These are phyloP conservation scores for Spea multiplicata DNA, from an alignment of 2,113 vertebrate genomes.

Conservation along the genomic window DNA sequence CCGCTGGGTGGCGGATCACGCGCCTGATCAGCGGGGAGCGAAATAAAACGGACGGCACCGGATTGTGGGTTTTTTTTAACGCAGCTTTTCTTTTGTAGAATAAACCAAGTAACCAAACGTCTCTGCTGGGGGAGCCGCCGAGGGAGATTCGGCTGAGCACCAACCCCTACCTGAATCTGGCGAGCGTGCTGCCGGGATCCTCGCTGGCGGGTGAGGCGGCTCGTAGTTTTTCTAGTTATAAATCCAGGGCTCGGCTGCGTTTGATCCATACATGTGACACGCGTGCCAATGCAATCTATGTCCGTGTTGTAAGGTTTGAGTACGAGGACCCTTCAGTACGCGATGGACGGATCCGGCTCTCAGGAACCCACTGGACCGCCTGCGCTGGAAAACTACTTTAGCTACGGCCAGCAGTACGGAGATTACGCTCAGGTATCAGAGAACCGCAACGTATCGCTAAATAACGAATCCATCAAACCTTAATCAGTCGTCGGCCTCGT, in stretches of 20 bases:
- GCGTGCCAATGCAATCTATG: not conserved
- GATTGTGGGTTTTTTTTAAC: not conserved
- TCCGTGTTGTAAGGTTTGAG: conserved; percentile 47
- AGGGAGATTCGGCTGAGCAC: conserved; percentile 91
- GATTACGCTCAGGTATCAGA: conserved; percentile 69
- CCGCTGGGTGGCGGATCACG: not conserved
- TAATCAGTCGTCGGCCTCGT: too few relatives aligned
- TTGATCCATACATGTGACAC: not conserved
- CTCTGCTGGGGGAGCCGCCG: conserved; percentile 90
- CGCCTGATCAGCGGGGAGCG: too few relatives aligned
- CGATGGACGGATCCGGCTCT: conserved; percentile 67
- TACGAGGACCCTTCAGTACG: conserved; percentile 62
- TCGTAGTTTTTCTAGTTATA: too few relatives aligned
- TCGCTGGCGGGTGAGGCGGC: conserved; percentile 57
- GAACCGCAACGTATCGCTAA: too few relatives aligned
- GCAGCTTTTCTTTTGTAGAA: conserved; percentile 59
- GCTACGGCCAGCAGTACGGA: conserved; percentile 77
- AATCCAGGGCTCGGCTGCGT: too few relatives aligned
- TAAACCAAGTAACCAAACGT: conserved; percentile 76
- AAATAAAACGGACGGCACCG: too few relatives aligned
- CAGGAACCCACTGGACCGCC: conserved; percentile 74
- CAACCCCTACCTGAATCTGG: conserved; percentile 94
- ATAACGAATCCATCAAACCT: too few relatives aligned
- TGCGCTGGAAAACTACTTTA: conserved; percentile 68
- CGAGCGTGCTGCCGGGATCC: conserved; percentile 86